Evolutionary conservation across 2,797 vertebrate species (phyloP).

Genomic region (Naso thynnoides): DNA sequence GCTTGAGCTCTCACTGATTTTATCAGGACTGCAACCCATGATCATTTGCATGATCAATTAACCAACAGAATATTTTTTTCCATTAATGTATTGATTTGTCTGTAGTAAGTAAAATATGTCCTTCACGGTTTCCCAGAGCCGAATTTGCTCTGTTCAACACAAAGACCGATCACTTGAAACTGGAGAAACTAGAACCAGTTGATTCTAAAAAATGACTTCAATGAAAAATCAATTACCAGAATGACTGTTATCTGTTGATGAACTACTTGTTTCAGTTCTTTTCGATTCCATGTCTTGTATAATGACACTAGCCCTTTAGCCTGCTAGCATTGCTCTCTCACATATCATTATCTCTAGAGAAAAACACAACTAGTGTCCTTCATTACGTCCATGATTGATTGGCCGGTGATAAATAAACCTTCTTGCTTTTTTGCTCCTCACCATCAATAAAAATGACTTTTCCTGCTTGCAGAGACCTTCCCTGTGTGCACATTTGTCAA

Average conservation of each 20-base stretch:
- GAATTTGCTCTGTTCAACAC: not conserved
- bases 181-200: not conserved
- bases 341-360: not conserved
- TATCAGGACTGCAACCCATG: not conserved
- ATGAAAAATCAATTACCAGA: conserved; percentile 5
- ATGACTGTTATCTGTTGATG: not conserved
- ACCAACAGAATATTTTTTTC: not conserved
- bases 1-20: not conserved
- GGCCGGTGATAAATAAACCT: conserved; percentile 27
- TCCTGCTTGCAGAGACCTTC: conserved; percentile 21
- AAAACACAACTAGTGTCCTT: conserved; percentile 37
- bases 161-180: not conserved
- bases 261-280: not conserved
- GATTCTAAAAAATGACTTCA: not conserved
- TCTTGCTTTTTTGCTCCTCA: conserved; percentile 6
- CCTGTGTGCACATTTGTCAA: conserved; percentile 21
- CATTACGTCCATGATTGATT: conserved; percentile 45
- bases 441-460: conserved; percentile 25
- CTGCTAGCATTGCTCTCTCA: not conserved
- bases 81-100: not conserved
- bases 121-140: not conserved
- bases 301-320: conserved; percentile 4
- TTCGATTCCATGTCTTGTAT: conserved; percentile 18
- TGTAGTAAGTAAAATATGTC: not conserved
- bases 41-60: not conserved